These are phyloP conservation scores for Molanna angustata DNA, from an alignment of 2,888 invertebrate genomes.

Conservation along the genomic window DNA sequence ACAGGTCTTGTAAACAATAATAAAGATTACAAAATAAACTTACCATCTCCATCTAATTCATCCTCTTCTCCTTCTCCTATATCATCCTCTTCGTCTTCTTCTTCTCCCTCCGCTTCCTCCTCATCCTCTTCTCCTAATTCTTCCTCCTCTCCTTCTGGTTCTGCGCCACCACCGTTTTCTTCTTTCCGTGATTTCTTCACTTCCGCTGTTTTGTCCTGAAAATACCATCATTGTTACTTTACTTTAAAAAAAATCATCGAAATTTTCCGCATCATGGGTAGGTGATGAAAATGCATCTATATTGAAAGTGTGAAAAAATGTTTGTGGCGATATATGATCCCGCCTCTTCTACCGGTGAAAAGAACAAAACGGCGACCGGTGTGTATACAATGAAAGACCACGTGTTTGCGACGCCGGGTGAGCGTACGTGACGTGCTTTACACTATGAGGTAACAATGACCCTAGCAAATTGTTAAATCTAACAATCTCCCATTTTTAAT, in stretches of 20 bases:
- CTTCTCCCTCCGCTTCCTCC: constrained; percentile 61
- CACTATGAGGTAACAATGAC: constrained; percentile 18
- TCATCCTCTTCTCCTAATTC: constrained; percentile 61
- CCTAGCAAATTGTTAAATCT: too few relatives aligned
- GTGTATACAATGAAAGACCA: constrained; percentile 7
- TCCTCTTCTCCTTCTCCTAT: constrained; percentile 63
- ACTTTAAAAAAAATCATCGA: not conserved
- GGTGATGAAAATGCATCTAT: too few relatives aligned
- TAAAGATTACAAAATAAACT: constrained; percentile 26
- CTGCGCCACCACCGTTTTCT: constrained; percentile 69
- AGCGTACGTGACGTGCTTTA: constrained; percentile 7
- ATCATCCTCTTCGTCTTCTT: constrained; percentile 62
- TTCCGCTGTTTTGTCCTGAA: constrained; percentile 70
- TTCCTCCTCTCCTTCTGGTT: constrained; percentile 65
- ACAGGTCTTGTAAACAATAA: too few relatives aligned
- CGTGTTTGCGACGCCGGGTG: constrained; percentile 3
- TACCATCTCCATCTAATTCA: constrained; percentile 61
- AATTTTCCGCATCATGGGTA: too few relatives aligned
- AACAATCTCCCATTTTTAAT: too few relatives aligned
- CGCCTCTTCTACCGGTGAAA: too few relatives aligned
- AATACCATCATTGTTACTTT: not conserved
- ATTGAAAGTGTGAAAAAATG: too few relatives aligned
- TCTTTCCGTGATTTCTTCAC: constrained; percentile 79
- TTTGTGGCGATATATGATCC: too few relatives aligned
- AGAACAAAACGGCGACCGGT: too few relatives aligned